Evolutionary conservation across 2,888 invertebrate genomes (phyloP).

Genomic region (Cheilosia scutellata): DNA sequence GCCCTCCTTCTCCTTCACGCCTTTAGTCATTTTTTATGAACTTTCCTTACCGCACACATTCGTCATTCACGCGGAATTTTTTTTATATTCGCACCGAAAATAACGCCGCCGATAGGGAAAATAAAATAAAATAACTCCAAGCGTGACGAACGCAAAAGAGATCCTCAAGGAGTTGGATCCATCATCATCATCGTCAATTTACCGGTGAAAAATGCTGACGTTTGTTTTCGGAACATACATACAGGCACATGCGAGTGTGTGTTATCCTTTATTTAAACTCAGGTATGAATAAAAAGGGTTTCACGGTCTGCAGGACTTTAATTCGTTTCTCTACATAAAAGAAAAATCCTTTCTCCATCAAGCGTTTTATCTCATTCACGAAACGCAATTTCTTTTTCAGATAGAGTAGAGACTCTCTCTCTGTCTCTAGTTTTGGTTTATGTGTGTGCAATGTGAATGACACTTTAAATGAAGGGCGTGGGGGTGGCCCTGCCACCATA

Average conservation of each 20-base stretch:
- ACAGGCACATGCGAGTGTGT: slow-evolving; percentile 9
- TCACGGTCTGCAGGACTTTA: slow-evolving; percentile 73
- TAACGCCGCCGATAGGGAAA: not conserved
- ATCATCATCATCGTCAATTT: slow-evolving; percentile 73
- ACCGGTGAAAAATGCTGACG: slow-evolving; percentile 59
- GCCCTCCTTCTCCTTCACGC: not conserved
- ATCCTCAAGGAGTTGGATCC: slow-evolving; percentile 68
- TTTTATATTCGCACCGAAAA: not conserved
- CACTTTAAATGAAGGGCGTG: slow-evolving; percentile 52
- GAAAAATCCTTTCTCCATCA: slow-evolving; percentile 13
- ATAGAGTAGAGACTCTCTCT: slow-evolving; percentile 11
- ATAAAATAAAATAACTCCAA: slow-evolving; percentile 19
- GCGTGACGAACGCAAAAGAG: slow-evolving; percentile 60
- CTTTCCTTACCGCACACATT: slow-evolving; percentile 62
- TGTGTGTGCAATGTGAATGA: slow-evolving; percentile 64
- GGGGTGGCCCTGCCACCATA: not conserved
- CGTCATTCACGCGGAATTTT: slow-evolving; percentile 29
- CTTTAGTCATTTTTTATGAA: slow-evolving; percentile 46
- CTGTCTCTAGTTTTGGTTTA: slow-evolving; percentile 62
- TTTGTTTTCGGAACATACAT: slow-evolving; percentile 25
- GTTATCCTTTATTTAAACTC: slow-evolving; percentile 64
- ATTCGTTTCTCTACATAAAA: slow-evolving; percentile 58
- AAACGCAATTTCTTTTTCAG: slow-evolving; percentile 35
- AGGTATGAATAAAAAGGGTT: slow-evolving; percentile 72
- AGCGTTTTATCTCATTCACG: slow-evolving; percentile 55